Percentiles rank a stretch among this genome's conserved stretches.
These are phyloP conservation scores for Trachythela sp. DNA, from an alignment of 64 coral and sea anemone species.

Conservation along the genomic window DNA sequence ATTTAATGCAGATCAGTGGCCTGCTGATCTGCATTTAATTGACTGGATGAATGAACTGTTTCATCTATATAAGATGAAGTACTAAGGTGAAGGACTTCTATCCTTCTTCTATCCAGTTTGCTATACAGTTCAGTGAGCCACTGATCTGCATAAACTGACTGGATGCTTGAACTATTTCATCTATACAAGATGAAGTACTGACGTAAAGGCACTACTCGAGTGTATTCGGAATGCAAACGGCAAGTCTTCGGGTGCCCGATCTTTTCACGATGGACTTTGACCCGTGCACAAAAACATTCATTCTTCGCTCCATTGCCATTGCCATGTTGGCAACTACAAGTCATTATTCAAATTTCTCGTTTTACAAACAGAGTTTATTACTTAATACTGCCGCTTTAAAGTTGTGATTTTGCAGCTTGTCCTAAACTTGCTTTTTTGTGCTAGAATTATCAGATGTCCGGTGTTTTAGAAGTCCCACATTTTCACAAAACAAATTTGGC, in stretches of 20 bases:
- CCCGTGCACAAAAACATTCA: not conserved
- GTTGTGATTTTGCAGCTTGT: not conserved
- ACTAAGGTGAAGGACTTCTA: too few species aligned
- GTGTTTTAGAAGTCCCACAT: not conserved
- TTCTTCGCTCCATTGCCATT: not conserved
- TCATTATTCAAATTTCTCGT: not conserved
- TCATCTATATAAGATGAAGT: too few species aligned
- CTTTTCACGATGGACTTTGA: not conserved
- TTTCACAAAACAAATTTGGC: not conserved
- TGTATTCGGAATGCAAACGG: not conserved
- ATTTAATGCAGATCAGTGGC: too few species aligned
- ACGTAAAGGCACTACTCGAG: too few species aligned
- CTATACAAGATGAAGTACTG: too few species aligned
- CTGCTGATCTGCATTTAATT: too few species aligned
- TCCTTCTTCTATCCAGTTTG: not conserved
- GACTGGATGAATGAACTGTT: too few species aligned
- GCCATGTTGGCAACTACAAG: not conserved
- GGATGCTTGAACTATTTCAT: too few species aligned
- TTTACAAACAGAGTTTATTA: not conserved
- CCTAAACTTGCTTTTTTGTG: not conserved
- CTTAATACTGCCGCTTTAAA: not conserved
- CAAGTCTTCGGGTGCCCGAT: not conserved
- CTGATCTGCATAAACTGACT: too few species aligned
- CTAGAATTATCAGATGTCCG: not conserved
- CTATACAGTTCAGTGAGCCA: not conserved